phyloP scores from a whole-genome alignment of 2,113 vertebrate genomes.

The Malurus melanocephalus region DNA sequence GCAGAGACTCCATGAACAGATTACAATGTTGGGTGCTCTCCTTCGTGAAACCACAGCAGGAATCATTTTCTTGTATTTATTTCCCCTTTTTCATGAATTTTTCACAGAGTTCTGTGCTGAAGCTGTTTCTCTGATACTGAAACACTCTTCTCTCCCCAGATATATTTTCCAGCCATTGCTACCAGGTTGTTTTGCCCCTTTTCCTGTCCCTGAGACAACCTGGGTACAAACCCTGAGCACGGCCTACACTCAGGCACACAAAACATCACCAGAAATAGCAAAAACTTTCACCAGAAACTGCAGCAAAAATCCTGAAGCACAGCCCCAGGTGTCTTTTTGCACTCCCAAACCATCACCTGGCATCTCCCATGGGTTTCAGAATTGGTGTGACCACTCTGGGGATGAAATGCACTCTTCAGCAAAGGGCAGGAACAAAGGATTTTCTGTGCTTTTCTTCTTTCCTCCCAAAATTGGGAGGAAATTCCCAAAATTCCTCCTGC shows the following conservation, averaged over 20 bases:
- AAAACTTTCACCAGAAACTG: background rate
- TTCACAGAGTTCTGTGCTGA: background rate
- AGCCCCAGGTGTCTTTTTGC: background rate
- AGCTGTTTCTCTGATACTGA: background rate
- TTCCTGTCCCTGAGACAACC: fast-evolving
- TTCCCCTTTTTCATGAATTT: background rate
- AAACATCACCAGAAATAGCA: background rate
- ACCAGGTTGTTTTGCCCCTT: background rate
- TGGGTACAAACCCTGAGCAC: background rate
- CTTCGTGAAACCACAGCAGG: background rate
- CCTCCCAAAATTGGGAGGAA: background rate
- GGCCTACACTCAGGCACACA: background rate
- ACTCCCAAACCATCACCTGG: fast-evolving
- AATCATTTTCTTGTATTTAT: background rate
- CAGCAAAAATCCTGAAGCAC: background rate
- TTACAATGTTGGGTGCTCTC: background rate
- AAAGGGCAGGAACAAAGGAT: background rate
- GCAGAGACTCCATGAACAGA: background rate
- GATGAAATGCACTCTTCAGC: background rate
- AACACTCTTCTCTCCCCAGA: fast-evolving
- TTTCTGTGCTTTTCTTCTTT: background rate
- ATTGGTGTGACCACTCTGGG: background rate
- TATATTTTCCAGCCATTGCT: background rate
- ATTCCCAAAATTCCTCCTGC: background rate
- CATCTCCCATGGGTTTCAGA: background rate